Percentiles rank a stretch among this genome's conserved stretches.
These are phyloP conservation scores for Heteractis magnifica DNA, from an alignment of 92 coral and sea anemone species.

Conservation along the genomic window DNA sequence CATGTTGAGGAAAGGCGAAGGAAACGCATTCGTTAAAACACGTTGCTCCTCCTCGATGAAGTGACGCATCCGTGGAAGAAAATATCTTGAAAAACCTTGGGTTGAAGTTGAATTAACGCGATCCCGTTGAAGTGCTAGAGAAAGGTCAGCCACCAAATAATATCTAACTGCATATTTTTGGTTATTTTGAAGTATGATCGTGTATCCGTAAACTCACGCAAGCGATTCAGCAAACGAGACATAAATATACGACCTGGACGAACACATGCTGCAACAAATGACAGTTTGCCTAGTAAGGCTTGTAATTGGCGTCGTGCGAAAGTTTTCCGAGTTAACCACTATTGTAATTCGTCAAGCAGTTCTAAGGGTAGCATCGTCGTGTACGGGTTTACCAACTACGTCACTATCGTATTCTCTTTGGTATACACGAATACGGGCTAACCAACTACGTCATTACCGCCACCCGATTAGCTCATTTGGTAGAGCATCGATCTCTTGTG, in stretches of 20 bases:
- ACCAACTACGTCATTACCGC: too few species aligned
- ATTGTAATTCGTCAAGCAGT: not conserved
- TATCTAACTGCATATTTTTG: not conserved
- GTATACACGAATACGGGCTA: too few species aligned
- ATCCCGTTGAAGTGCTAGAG: not conserved
- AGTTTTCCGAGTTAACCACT: not conserved
- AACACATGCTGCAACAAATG: not conserved
- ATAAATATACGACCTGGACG: not conserved
- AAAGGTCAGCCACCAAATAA: not conserved
- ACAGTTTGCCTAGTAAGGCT: slow-evolving; percentile 1
- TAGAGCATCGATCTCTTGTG: too few species aligned
- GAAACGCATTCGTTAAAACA: slow-evolving; percentile 29
- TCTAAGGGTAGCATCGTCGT: too few species aligned
- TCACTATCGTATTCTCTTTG: too few species aligned
- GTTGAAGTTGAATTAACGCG: not conserved
- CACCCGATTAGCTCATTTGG: too few species aligned
- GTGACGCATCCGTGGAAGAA: not conserved
- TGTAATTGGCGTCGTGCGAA: not conserved
- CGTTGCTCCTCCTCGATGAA: slow-evolving; percentile 12
- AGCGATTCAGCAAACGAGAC: not conserved
- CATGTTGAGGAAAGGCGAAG: not conserved
- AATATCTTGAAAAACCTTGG: not conserved
- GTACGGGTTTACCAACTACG: too few species aligned
- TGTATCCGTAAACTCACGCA: not conserved
- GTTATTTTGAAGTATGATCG: not conserved